Base-by-base conservation (phyloP, 2,113 vertebrate genomes). In the Microtus pennsylvanicus region DNA sequence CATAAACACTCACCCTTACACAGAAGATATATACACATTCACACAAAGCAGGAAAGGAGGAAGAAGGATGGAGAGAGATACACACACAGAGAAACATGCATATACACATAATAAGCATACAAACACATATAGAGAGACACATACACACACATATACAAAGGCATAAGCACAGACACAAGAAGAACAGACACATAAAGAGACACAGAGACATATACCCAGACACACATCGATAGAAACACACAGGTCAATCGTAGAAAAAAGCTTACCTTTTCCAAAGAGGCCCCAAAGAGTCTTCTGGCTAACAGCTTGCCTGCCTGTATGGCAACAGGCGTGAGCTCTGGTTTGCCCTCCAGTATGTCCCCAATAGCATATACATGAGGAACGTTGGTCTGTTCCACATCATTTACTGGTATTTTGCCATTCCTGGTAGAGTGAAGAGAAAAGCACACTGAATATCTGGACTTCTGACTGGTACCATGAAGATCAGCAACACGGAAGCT, bases 261-360 rank as follows among this genome's bases (percentile, higher is more conserved):
- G 22, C 86, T 96, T 91, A 99, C 99, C 99, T 99, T 99, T 92
- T 98, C 45, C 4, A 97, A 97, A 22, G 98, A 90, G 80, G 99
- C 98, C 0, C 76, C 98, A n/a, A 98, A 99, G 1, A 99, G 99
- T 65, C 99, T 99, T 26, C 98, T 99, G 3, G 99, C 99, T 89
- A 99, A 98, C 82, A 99, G 98, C 83, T 97, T 99, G 58, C 99
- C 99, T 22, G 99, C 99, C 94, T 99, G 99, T 97, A 99, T 99
- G 61, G 99, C 99, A 4, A 99, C 99, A 0, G 99, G 99, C 0
- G 99, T 99, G 86, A 99, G 99, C 97, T 99, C 99, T 97, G 99
- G 99, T 95, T 99, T 99, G 65, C 99, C 99, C 22, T 99, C 99
- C 98, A 99, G 98, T 70, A 99, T 98, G 98, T 99, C 99, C 10